Percentiles rank a stretch among this genome's conserved stretches.
Evolutionary conservation across 2,797 vertebrate genomes (phyloP).

Genomic region (Hippopotamyrus pictus): DNA sequence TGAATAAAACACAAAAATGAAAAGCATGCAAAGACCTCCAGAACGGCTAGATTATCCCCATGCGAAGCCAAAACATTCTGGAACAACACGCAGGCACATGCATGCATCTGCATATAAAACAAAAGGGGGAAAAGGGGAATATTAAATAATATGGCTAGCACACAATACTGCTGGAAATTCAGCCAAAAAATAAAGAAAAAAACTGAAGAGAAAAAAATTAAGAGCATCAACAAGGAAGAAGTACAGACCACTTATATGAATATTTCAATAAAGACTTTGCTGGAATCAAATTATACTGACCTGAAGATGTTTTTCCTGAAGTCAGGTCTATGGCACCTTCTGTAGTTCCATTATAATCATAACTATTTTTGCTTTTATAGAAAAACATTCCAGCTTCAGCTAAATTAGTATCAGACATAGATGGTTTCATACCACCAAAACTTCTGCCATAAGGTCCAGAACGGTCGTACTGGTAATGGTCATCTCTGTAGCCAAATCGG

Average conservation of each 20-base stretch:
- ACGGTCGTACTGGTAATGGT: constrained; percentile 77
- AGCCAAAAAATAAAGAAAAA: constrained; percentile 22
- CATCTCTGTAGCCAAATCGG: constrained; percentile 77
- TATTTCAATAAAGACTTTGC: not conserved
- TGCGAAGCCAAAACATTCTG: constrained; percentile 79
- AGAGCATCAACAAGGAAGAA: constrained; percentile 57
- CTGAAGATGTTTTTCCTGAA: constrained; percentile 81
- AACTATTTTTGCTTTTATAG: constrained; percentile 81
- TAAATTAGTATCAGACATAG: constrained; percentile 83
- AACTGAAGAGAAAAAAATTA: constrained; percentile 52
- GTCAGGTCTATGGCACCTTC: constrained; percentile 92
- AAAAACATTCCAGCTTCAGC: constrained; percentile 76
- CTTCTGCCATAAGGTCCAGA: constrained; percentile 70
- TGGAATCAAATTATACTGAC: constrained; percentile 69
- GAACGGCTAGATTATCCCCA: constrained; percentile 73
- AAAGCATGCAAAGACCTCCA: constrained; percentile 77
- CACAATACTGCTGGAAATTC: constrained; percentile 38
- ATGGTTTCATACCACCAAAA: constrained; percentile 79
- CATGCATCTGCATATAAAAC: constrained; percentile 82
- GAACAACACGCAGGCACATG: constrained; percentile 90
- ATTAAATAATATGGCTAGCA: constrained; percentile 51
- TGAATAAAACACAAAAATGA: constrained; percentile 53
- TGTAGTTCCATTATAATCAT: constrained; percentile 70
- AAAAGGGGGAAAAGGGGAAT: constrained; percentile 58
- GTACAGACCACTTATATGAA: constrained; percentile 24